Conservation (phyloP, 2,797 vertebrate genomes). For the Tokudaia muenninki region DNA sequence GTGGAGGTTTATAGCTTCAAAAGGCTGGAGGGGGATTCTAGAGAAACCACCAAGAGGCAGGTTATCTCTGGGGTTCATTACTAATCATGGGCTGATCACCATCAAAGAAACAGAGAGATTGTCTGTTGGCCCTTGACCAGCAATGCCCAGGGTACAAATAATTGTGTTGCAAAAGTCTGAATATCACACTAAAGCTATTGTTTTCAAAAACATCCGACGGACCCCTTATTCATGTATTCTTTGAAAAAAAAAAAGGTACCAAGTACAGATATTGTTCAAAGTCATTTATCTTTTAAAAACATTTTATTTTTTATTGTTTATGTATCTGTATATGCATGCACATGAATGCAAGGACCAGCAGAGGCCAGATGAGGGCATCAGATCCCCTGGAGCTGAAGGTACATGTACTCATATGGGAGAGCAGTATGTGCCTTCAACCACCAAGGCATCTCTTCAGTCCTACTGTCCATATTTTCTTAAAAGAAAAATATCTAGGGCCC, state of each 20-base stretch:
- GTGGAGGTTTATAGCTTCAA: not conserved
- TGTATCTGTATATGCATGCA: not conserved
- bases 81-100: not conserved
- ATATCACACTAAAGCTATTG: not conserved
- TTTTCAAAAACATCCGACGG: slow-evolving; percentile 18
- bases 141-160: not conserved
- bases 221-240: not conserved
- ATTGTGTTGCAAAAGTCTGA: not conserved
- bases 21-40: not conserved
- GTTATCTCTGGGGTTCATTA: not conserved
- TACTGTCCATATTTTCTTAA: not conserved
- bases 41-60: not conserved
- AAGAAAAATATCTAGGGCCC: not conserved
- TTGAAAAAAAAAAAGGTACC: not conserved
- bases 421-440: not conserved
- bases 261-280: not conserved
- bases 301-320: not conserved
- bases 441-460: not conserved
- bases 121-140: not conserved
- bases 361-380: not conserved
- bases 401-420: not conserved
- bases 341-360: not conserved
- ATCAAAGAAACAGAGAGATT: not conserved
- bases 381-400: not conserved
- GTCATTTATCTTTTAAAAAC: not conserved